Percentiles rank a stretch among this genome's conserved stretches.
Evolutionary conservation across 2,888 invertebrate species (phyloP).

Genomic region (Dexiosoma caninum): DNA sequence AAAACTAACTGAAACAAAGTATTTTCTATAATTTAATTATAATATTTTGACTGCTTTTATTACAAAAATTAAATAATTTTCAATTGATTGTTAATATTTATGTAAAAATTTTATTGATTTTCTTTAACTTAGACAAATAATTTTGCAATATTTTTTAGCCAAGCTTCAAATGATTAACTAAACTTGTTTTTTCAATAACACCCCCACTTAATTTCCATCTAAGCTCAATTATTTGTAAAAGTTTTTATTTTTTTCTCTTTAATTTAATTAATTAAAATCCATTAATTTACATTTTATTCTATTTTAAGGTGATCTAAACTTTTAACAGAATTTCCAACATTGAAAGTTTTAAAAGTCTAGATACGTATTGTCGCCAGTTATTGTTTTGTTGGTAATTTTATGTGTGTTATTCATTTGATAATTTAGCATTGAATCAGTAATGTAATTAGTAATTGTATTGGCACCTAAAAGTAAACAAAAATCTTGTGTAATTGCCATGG

Average conservation of each 20-base stretch:
- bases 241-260: not conserved
- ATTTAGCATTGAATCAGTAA: constrained; percentile 54
- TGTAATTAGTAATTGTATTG: constrained; percentile 60
- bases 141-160: constrained; percentile 32
- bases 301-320: not conserved
- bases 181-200: constrained; percentile 8
- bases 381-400: constrained; percentile 8
- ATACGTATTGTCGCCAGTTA: not conserved
- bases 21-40: constrained; percentile 18
- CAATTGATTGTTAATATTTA: constrained; percentile 23
- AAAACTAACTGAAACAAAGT: constrained; percentile 3
- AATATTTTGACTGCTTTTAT: constrained; percentile 41
- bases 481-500: constrained; percentile 59
- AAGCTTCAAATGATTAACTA: constrained; percentile 56
- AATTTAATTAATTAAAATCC: not conserved
- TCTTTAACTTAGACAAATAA: constrained; percentile 17
- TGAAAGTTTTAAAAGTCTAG: not conserved
- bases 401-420: constrained; percentile 46
- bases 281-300: not conserved
- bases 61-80: not conserved
- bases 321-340: not conserved
- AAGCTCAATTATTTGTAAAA: not conserved
- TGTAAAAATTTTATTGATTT: constrained; percentile 34
- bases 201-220: not conserved
- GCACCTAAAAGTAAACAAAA: constrained; percentile 51